Conservation (phyloP, 2,113 vertebrate genomes). For the Atractosteus spatula region DNA sequence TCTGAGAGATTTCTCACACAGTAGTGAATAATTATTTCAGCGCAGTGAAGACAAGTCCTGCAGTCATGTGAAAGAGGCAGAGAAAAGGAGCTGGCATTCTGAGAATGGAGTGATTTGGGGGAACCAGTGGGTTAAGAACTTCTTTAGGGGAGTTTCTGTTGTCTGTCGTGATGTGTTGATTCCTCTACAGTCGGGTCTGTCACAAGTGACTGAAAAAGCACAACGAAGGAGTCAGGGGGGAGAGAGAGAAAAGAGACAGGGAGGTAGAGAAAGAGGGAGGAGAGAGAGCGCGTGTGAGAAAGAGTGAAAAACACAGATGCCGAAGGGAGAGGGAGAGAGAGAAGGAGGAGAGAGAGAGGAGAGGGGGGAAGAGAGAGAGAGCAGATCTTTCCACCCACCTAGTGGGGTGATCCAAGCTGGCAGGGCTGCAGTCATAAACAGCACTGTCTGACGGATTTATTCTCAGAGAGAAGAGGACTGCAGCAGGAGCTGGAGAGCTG, state of each 20-base stretch:
- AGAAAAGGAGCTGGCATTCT: no score
- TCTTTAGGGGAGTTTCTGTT: no score
- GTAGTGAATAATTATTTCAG: no score
- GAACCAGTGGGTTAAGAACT: no score
- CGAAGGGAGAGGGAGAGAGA: conserved; percentile 30
- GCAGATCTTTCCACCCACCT: conserved; percentile 70
- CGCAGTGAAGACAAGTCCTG: no score
- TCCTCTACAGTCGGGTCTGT: no score
- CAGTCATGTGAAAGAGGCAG: no score
- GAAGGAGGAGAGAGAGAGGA: conserved; percentile 20
- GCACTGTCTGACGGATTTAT: conserved; percentile 46
- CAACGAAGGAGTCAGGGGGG: conserved; percentile 32
- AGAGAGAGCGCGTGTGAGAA: conserved; percentile 28
- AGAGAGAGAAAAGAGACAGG: conserved; percentile 23
- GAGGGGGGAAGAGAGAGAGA: conserved; percentile 48
- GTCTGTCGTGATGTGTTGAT: no score
- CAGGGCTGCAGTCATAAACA: conserved; percentile 62
- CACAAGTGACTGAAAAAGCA: no score
- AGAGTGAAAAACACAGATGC: conserved; percentile 26
- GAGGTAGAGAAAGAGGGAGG: conserved; percentile 36
- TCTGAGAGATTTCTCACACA: no score
- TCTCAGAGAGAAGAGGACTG: conserved; percentile 59
- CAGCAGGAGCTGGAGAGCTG: conserved; percentile 28
- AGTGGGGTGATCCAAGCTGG: conserved; percentile 47
- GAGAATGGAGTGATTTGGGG: no score